Conservation (phyloP, 2,888 invertebrate species). For the Lithophane socia region DNA sequence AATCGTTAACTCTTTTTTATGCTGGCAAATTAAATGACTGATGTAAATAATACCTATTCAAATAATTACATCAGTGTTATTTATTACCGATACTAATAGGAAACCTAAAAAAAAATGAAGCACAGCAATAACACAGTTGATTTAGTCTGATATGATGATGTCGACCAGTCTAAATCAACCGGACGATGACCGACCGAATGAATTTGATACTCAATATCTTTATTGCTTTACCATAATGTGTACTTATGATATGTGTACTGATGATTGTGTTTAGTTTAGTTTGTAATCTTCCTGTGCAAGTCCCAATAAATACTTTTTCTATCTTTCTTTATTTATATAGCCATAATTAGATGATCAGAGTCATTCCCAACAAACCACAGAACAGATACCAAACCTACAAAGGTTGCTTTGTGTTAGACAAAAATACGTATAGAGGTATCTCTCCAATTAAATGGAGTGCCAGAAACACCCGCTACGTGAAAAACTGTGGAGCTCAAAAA, state of each 20-base stretch:
- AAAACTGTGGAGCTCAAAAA: conserved; percentile 66
- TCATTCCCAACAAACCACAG: background rate
- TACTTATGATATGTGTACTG: no score
- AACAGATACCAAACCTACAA: conserved; percentile 63
- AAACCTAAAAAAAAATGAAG: no score
- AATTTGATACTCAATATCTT: no score
- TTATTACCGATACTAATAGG: background rate
- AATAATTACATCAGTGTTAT: background rate
- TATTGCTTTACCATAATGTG: no score
- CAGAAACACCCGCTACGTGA: conserved; percentile 73
- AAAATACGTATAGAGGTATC: conserved; percentile 73
- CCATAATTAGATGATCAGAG: conserved; percentile 32
- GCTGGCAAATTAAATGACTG: background rate
- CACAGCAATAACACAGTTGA: no score
- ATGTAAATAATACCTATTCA: background rate
- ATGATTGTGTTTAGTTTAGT: background rate
- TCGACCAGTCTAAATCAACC: no score
- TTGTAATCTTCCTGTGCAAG: background rate
- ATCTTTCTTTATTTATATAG: background rate
- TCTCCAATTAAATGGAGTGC: conserved; percentile 81
- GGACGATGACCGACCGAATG: no score
- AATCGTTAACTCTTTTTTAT: background rate
- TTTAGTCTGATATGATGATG: no score
- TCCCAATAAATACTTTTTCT: no score
- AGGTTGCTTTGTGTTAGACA: conserved; percentile 72